Base-by-base conservation (phyloP, 1,140 invertebrate genomes). In the Aleiodes sp. region DNA sequence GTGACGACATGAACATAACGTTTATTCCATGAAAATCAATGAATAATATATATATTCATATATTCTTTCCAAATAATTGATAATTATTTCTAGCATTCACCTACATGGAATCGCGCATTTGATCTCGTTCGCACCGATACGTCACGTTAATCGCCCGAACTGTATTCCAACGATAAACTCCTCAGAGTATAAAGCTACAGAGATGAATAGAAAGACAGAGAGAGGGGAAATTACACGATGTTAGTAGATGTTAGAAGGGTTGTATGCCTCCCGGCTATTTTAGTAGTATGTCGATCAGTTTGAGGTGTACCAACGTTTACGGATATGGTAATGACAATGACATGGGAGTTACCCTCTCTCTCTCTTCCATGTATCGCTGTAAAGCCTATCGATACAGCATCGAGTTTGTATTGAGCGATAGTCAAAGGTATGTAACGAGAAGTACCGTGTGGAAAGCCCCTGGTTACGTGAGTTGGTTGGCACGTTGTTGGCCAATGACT, bases 291-390 rank as follows among this genome's bases (percentile, higher is more conserved):
- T 33, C 28, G 46, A 66, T 57, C 46, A 57, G 64, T 26, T 35
- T 31, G 46, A 66, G 63, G 35, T 65, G 37, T 56, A 29, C 16
- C 56, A 67, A 12, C 56, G 56, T 60, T 59, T 65, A 67, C 70
- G 76, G 70, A 73, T 71, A 76, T 73, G 74, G 28, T 75, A 70
- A 71, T 73, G 74, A 74, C 71, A 70, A 71, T 73, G 74, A 74
- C 71, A 61, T 65, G 62, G n/a, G 46, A 66, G 74, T 76, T 73
- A 73, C 68, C 64, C 56, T n/a, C n/a, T n/a, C n/a, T n/a, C n/a
- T n/a, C n/a, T n/a, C n/a, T n/a, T n/a, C n/a, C 69, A 68, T 70
- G 69, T 46, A 72, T 37, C 56, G 57, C 57, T 65, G 70, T 68
- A 69, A 77, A 76, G 77, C 70, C 65, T 63, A 46, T 73, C 69